These are phyloP conservation scores for Amphimallon solstitiale DNA, from an alignment of 2,888 invertebrate genomes.

Conservation along the genomic window DNA sequence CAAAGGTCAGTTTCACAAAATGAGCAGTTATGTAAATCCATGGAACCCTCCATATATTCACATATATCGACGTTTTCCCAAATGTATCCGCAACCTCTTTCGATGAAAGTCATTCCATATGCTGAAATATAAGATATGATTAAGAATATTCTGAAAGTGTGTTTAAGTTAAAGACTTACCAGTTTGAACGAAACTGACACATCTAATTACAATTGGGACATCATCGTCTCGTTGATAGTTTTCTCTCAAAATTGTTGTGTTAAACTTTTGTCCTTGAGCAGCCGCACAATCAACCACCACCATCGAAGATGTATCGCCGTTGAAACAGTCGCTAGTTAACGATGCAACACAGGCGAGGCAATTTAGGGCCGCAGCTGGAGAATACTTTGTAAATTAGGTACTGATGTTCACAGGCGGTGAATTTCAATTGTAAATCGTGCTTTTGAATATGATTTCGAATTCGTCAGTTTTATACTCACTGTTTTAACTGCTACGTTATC, in stretches of 20 bases:
- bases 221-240: not conserved
- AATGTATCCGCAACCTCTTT: conserved; percentile 40
- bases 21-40: conserved; percentile 11
- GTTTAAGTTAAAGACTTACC: not conserved
- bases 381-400: too few species aligned
- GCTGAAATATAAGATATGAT: conserved; percentile 8
- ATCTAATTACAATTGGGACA: not conserved
- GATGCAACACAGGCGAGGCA: conserved; percentile 38
- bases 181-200: not conserved
- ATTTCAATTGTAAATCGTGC: too few species aligned
- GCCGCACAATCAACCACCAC: conserved; percentile 26
- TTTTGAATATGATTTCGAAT: too few species aligned
- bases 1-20: conserved; percentile 32
- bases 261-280: not conserved
- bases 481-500: too few species aligned
- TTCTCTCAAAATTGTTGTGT: not conserved
- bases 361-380: conserved; percentile 10
- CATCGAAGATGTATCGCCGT: conserved; percentile 35
- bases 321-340: conserved; percentile 39
- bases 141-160: not conserved
- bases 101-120: conserved; percentile 1
- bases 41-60: conserved; percentile 21
- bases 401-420: too few species aligned
- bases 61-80: conserved; percentile 39
- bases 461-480: too few species aligned